Evolutionary conservation across 2,113 vertebrate genomes (phyloP), one percentile per base, ranked within the genome.

Genomic region (Xenopus borealis): DNA sequence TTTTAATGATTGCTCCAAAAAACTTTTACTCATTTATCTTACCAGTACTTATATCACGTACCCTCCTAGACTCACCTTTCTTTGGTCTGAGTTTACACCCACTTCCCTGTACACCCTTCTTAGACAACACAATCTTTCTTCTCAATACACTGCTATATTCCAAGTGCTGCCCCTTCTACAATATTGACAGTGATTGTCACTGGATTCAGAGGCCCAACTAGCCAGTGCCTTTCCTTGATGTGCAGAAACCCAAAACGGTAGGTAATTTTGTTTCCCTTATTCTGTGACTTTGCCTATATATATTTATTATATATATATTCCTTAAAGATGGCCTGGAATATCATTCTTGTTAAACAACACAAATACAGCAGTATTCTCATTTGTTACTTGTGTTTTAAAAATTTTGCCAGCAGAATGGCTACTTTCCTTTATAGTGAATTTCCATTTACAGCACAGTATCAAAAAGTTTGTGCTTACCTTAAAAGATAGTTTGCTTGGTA

Each of bases 111-210:
- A 53, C 64, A 17, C 33, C 50, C 53, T 1, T 68, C 53, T 47
- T 57, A 69, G 52, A 69, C 14, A 57, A 55, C 47, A 57, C 66
- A 57, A 20, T 10, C 66, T 69, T 3, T 69, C 47, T 27, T 55
- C 50, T 16, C 23, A 69, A 55, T 55, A 23, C 17, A 16, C 12
- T 69, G 14, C 66, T 57, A 23, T 50, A 33, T 69, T 55, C 50
- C 52, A 69, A 33, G 20, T 20, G 17, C 53, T 55, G 66, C 20
- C 52, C 66, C 12, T n/a, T 10, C 66, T 20, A 30, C 30, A 53
- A 47, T 55, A 1, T 68, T 19, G 19, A 53, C 50, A 52, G 20
- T 16, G 7, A 53, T 8, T 69, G 13, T 33, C n/a, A 47, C 3
- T 40, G 13, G 55, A 53, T 18, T 33, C 47, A 69, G 66, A 69